These are phyloP conservation scores for Trichopoda pennipes DNA, from an alignment of 2,888 invertebrate genomes.

Conservation along the genomic window DNA sequence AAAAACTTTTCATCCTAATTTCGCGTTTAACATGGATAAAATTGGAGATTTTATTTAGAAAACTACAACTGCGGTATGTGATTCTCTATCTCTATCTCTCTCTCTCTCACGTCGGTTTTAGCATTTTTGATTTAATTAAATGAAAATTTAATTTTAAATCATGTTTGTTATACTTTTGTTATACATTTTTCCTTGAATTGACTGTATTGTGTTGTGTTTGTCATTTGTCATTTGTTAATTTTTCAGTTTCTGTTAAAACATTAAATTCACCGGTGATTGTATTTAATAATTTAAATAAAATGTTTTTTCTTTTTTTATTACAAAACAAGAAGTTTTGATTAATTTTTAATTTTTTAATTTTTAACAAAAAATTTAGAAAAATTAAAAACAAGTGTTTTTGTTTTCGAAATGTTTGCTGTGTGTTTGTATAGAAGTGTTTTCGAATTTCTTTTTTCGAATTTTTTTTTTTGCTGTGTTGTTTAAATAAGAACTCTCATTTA, in stretches of 20 bases:
- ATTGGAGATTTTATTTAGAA: constrained; percentile 45
- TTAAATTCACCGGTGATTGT: constrained; percentile 34
- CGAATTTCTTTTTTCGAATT: no score
- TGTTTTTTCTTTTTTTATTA: no score
- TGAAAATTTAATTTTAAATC: constrained; percentile 42
- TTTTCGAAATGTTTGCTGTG: no score
- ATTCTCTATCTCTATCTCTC: no score
- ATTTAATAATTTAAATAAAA: no score
- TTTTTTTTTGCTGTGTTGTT: no score
- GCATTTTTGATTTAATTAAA: constrained; percentile 43
- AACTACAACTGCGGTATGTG: constrained; percentile 62
- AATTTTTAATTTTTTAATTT: no score
- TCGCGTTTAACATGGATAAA: constrained; percentile 37
- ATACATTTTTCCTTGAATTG: constrained; percentile 47
- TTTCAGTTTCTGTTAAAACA: constrained; percentile 16
- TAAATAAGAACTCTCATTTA: no score
- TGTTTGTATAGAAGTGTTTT: no score
- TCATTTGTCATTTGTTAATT: constrained; percentile 36
- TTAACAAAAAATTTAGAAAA: no score
- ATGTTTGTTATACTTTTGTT: constrained; percentile 48
- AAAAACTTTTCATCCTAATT: constrained; percentile 20
- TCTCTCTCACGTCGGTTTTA: constrained; percentile 63
- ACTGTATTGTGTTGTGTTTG: constrained; percentile 46
- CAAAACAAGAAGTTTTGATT: no score
- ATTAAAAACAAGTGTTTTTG: no score